Conservation (phyloP, 2,113 vertebrate genomes). For the Physeter macrocephalus region DNA sequence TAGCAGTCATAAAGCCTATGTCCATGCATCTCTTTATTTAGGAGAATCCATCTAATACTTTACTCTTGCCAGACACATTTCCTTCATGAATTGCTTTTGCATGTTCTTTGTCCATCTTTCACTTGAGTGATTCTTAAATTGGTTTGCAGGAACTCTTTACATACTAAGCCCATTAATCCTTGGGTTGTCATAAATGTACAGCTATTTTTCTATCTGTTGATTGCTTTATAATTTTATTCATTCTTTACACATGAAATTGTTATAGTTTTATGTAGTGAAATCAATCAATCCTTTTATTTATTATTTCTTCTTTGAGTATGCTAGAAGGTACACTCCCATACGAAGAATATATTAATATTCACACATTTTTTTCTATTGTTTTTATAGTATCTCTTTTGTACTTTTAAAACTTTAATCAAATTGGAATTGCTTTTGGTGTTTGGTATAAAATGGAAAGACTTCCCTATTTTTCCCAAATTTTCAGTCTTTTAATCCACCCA, state of each 20-base stretch:
- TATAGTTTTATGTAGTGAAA: slow-evolving; percentile 5
- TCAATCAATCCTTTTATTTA: neutral
- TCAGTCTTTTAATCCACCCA: neutral
- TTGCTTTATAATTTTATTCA: slow-evolving; percentile 10
- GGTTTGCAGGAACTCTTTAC: neutral
- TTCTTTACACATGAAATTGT: neutral
- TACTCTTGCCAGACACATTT: neutral
- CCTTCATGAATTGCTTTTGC: neutral
- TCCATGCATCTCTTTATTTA: neutral
- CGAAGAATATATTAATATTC: neutral
- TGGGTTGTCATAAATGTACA: neutral
- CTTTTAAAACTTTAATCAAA: slow-evolving; percentile 11
- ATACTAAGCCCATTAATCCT: neutral
- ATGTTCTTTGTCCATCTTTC: neutral
- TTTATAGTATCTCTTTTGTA: neutral
- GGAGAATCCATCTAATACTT: neutral
- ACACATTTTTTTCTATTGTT: neutral
- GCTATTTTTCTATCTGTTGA: slow-evolving; percentile 14
- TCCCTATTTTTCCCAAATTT: neutral
- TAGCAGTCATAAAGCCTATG: neutral
- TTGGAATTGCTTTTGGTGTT: neutral
- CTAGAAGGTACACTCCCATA: neutral
- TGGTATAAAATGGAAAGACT: neutral
- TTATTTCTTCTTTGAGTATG: neutral
- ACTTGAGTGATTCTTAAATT: neutral